These are phyloP conservation scores for Carpatolechia fugitivella DNA, from an alignment of 2,888 invertebrate genomes.

Conservation along the genomic window DNA sequence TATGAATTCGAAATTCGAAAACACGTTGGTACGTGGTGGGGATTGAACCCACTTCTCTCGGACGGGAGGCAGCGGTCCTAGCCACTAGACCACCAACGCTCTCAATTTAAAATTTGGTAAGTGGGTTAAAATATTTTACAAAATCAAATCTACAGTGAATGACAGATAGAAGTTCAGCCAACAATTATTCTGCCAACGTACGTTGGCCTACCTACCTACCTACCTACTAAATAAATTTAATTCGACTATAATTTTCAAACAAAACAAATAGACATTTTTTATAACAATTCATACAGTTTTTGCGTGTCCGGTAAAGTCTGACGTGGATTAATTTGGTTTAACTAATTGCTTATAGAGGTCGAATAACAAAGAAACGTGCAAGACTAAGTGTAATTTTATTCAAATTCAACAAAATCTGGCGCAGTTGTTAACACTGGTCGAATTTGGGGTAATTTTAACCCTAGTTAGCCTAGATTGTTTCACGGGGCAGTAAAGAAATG, in stretches of 20 bases:
- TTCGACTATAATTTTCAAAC: neutral
- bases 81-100: too few relatives aligned
- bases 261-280: neutral
- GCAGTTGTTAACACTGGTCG: neutral
- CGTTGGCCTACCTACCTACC: too few relatives aligned
- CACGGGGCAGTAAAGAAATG: neutral
- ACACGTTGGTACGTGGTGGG: too few relatives aligned
- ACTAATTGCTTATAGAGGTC: conserved; percentile 4
- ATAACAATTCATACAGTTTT: neutral
- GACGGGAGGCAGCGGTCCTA: too few relatives aligned
- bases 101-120: too few relatives aligned
- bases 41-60: too few relatives aligned
- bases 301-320: neutral
- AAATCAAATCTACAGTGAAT: too few relatives aligned
- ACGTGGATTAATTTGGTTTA: neutral
- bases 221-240: too few relatives aligned
- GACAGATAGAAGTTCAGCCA: too few relatives aligned
- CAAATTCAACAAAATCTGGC: neutral
- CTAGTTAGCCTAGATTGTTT: neutral
- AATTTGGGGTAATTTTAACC: neutral
- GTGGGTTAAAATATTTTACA: too few relatives aligned
- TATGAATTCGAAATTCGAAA: too few relatives aligned
- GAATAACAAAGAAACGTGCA: neutral
- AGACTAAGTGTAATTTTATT: neutral
- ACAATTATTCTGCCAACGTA: too few relatives aligned